Base-by-base conservation (phyloP, 37 sponge, comb jelly and placozoan species). In the Aplysina aerophoba region DNA sequence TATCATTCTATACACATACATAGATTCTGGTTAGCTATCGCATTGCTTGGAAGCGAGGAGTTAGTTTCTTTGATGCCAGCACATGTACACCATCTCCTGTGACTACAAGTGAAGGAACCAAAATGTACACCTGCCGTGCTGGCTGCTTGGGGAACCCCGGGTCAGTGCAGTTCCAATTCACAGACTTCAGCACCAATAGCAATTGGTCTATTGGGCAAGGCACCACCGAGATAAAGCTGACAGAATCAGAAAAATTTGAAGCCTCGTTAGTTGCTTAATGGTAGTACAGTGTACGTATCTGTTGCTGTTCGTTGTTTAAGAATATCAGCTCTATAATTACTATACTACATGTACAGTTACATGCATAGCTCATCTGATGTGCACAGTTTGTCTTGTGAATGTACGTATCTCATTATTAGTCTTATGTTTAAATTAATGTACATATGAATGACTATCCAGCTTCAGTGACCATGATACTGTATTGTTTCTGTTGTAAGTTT, bases 201-300 rank as follows among this genome's bases (percentile, higher is more conserved):
- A 75, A 85, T 61, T 85, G 85, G 85, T 72, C 73, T 13, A 37
- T 62, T 57, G 85, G 85, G 15, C 68, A 85, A 33, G 55, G 77
- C 28, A 73, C 55, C n/a, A 39, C 59, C 34, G 53, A 34, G 5
- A 54, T 54, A 33, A 55, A n/a, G n/a, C 20, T 37, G 22, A 75
- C 4, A 13, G 2, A 3, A n/a, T 3, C 22, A 16, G 36, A 24
- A 57, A 41, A 35, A 31, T 83, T 83, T 83, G 69, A 67, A 83
- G 84, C 84, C 30, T 67, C 84, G 84, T 83, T 67, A 83, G 84
- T 83, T 15, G 19, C 59, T 58, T 58, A 58, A 15, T n/a, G n/a
- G n/a, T n/a, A n/a, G n/a, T n/a, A n/a, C n/a, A n/a, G 50, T 44
- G 50, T 44, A 44, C 50, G 8, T 44, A 44, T n/a, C n/a, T n/a